These are phyloP conservation scores for Drosophila nikananu DNA, from an alignment of 1,140 invertebrate genomes.

Conservation along the genomic window DNA sequence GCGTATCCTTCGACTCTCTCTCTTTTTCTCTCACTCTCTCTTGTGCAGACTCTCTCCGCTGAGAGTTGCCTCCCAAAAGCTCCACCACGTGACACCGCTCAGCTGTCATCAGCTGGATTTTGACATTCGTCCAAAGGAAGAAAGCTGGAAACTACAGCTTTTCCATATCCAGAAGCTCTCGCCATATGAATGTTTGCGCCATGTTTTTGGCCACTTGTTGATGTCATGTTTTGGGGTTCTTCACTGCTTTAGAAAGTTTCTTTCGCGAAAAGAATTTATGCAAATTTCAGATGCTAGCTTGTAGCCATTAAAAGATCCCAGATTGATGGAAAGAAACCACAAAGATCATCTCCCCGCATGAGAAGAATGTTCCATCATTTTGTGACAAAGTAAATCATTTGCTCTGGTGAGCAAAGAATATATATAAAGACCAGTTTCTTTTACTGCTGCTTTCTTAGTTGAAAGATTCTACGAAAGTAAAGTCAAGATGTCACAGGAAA, in stretches of 20 bases:
- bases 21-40: constrained; percentile 10
- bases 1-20: constrained; percentile 40
- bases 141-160: constrained; percentile 40
- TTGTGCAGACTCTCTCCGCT: constrained; percentile 1
- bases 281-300: constrained; percentile 23
- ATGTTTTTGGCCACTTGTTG: constrained; percentile 55
- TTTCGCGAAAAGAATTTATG: constrained; percentile 40
- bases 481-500: too few species aligned
- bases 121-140: constrained; percentile 26
- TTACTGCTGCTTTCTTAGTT: too few species aligned
- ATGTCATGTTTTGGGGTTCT: constrained; percentile 45
- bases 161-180: constrained; percentile 48
- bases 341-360: constrained; percentile 14
- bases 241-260: constrained; percentile 41
- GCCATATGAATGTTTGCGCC: background rate
- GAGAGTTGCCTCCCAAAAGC: constrained; percentile 9
- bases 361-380: constrained; percentile 27
- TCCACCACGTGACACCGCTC: constrained; percentile 60
- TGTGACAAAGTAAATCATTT: constrained; percentile 18
- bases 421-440: background rate
- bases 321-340: constrained; percentile 36
- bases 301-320: constrained; percentile 36
- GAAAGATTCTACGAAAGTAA: background rate
- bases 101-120: constrained; percentile 49
- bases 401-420: background rate